Conservation (phyloP, 1,140 invertebrate species). For the Periplaneta americana region DNA sequence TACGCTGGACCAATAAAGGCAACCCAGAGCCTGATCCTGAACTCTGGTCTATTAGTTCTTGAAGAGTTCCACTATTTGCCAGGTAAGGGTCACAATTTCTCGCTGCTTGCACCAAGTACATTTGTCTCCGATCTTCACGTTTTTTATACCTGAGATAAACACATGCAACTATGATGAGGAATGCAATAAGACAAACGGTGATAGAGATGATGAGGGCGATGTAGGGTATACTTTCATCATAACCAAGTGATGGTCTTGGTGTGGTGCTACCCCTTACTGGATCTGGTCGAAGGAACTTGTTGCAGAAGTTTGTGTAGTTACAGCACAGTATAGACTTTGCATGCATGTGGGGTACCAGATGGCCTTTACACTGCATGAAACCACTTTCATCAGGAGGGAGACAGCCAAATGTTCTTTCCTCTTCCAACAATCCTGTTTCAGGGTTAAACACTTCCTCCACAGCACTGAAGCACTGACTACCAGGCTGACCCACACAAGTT, state of each 20-base stretch:
- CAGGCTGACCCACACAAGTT: conserved; percentile 65
- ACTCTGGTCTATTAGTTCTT: conserved; percentile 74
- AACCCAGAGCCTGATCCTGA: conserved; percentile 87
- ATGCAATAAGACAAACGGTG: conserved; percentile 55
- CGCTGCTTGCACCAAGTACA: conserved; percentile 41
- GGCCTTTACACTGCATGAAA: conserved; percentile 86
- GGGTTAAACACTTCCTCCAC: conserved; percentile 69
- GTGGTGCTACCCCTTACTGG: conserved; percentile 48
- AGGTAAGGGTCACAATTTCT: conserved; percentile 31
- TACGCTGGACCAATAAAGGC: conserved; percentile 84
- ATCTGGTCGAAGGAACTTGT: conserved; percentile 65
- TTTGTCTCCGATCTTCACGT: conserved; percentile 33
- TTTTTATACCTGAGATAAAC: conserved; percentile 47
- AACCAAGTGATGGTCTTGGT: conserved; percentile 42
- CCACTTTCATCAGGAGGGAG: conserved; percentile 79
- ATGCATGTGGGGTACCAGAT: conserved; percentile 68
- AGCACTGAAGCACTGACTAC: conserved; percentile 82
- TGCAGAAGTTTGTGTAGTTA: conserved; percentile 70
- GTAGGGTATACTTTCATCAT: conserved; percentile 48
- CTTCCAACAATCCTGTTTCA: conserved; percentile 55
- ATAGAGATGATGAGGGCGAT: conserved; percentile 58
- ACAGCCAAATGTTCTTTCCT: conserved; percentile 78
- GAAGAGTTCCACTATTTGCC: conserved; percentile 44
- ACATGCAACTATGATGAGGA: conserved; percentile 47
- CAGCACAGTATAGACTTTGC: conserved; percentile 85